Evolutionary conservation across 2,797 vertebrate genomes (phyloP).

Genomic region (Micromesistius poutassou): DNA sequence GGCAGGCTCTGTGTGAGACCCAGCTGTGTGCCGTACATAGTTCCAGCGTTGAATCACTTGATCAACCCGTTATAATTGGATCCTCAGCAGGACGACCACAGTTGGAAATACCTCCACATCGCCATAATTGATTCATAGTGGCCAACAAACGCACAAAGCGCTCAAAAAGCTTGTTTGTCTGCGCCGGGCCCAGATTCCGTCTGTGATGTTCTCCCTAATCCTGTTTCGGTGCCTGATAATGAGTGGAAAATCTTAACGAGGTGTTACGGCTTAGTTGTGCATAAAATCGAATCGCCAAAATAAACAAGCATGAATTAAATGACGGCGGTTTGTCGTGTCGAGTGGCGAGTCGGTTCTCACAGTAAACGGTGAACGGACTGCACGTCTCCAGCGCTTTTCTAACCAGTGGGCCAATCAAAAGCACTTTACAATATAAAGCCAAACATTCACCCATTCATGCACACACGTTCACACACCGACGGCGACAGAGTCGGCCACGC

Average conservation of each 20-base stretch:
- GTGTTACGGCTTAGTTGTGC: neutral
- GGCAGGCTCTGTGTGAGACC: conserved; percentile 28
- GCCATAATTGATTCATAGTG: neutral
- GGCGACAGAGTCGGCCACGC: no score
- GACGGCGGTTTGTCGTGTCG: neutral
- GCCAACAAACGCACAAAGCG: conserved; percentile 4
- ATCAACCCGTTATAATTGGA: conserved; percentile 27
- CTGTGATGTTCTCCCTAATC: neutral
- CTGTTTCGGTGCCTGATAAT: conserved; percentile 1
- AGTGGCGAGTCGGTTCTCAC: neutral
- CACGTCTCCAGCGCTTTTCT: no score
- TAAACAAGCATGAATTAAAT: neutral
- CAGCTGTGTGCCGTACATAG: conserved; percentile 44
- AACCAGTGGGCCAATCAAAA: no score
- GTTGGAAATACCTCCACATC: neutral
- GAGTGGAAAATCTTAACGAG: conserved; percentile 1
- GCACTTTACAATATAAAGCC: no score
- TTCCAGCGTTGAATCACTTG: conserved; percentile 36
- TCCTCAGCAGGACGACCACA: neutral
- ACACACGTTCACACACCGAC: no score
- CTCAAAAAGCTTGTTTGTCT: neutral
- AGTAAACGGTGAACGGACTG: neutral
- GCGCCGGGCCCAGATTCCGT: neutral
- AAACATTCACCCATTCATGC: no score
- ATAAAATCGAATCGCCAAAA: neutral